Percentiles rank a stretch among this genome's conserved stretches.
These are phyloP conservation scores for Andrena trimmerana DNA, from an alignment of 2,888 invertebrate species.

Conservation along the genomic window DNA sequence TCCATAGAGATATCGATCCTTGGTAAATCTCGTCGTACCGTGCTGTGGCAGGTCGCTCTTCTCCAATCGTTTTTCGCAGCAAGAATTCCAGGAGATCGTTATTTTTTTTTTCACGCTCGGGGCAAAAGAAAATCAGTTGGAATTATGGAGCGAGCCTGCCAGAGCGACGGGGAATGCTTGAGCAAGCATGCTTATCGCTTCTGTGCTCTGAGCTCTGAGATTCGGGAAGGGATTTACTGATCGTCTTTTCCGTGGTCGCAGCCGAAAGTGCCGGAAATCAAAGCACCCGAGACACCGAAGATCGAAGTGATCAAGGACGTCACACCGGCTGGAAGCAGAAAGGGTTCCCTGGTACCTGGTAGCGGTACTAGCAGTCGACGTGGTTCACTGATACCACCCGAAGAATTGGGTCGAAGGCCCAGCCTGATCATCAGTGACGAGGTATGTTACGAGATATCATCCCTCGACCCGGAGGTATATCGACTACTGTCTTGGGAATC, in stretches of 20 bases:
- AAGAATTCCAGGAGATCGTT: too few species aligned
- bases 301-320: constrained; percentile 95
- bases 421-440: constrained; percentile 97
- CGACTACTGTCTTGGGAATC: constrained; percentile 42
- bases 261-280: constrained; percentile 86
- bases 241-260: constrained; percentile 41
- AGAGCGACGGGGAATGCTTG: neutral
- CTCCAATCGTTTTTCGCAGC: neutral
- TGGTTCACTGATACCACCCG: constrained; percentile 95
- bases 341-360: constrained; percentile 91
- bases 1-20: constrained; percentile 1
- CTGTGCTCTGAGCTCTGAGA: neutral
- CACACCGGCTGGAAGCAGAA: constrained; percentile 90
- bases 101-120: too few species aligned
- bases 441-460: constrained; percentile 88
- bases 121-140: neutral
- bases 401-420: constrained; percentile 94
- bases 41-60: neutral
- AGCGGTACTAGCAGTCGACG: constrained; percentile 89
- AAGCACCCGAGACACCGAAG: constrained; percentile 91
- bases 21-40: constrained; percentile 32
- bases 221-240: constrained; percentile 13
- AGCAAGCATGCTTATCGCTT: neutral
- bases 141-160: constrained; percentile 2
- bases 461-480: constrained; percentile 50